A percentile compares a stretch with the other conserved stretches of the same genome.
phyloP scores from a whole-genome alignment of 2,113 vertebrate genomes.

The Colistium nudipinnis region DNA sequence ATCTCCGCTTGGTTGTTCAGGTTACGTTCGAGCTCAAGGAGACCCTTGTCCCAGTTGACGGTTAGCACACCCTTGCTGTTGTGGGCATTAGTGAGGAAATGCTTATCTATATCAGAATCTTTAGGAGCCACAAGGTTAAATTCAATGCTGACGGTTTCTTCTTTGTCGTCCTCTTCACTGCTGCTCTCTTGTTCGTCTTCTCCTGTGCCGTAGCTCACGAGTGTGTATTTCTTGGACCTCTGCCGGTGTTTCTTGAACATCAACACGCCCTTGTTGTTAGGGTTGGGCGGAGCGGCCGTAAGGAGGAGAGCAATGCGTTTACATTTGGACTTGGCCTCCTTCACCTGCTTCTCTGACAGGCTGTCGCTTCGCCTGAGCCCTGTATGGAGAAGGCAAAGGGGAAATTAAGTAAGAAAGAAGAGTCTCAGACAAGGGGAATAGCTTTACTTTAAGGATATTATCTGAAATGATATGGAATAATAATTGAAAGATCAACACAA shows the following conservation, averaged over 20 bases:
- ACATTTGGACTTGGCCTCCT: conserved; percentile 98
- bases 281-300: conserved; percentile 90
- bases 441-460: too few relatives aligned
- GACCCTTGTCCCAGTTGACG: conserved; percentile 89
- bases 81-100: conserved; percentile 84
- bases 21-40: conserved; percentile 89
- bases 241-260: conserved; percentile 98
- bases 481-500: conserved; percentile 19
- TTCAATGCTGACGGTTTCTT: conserved; percentile 81
- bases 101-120: conserved; percentile 88
- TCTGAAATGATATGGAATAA: conserved; percentile 5
- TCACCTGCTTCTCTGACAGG: conserved; percentile 95
- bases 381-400: conserved; percentile 61
- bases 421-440: background rate
- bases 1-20: conserved; percentile 83
- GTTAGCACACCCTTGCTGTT: conserved; percentile 82
- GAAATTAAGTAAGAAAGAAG: background rate
- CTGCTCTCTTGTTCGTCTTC: conserved; percentile 82
- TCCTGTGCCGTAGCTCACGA: conserved; percentile 98
- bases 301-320: conserved; percentile 96
- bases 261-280: conserved; percentile 96
- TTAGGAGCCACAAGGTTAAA: conserved; percentile 84
- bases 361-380: conserved; percentile 95
- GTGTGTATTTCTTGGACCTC: conserved; percentile 93
- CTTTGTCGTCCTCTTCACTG: conserved; percentile 81